A percentile compares a stretch with the other conserved stretches of the same genome.
Conservation (phyloP, 2,113 vertebrate genomes). For the Neofelis nebulosa region DNA sequence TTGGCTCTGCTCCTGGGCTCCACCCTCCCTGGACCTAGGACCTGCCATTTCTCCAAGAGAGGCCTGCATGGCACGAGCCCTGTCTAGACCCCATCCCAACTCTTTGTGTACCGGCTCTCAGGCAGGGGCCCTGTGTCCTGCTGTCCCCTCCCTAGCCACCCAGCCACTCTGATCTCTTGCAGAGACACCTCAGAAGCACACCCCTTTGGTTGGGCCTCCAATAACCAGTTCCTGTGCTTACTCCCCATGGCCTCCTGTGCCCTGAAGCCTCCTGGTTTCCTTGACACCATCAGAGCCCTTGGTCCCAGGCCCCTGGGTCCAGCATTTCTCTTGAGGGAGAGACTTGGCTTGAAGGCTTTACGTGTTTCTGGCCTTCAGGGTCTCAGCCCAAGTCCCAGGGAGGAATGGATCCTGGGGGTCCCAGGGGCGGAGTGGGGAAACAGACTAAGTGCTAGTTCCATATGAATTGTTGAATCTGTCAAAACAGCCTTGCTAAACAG, state of each 20-base stretch:
- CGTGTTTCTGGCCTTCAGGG: background rate
- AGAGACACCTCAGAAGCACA: background rate
- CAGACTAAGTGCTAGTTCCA: background rate
- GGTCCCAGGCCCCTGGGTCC: background rate
- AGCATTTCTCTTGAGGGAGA: background rate
- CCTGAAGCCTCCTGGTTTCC: background rate
- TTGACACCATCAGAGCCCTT: background rate
- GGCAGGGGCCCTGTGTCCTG: background rate
- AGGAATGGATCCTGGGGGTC: background rate
- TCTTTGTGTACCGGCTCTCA: background rate
- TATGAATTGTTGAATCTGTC: background rate
- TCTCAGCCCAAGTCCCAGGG: background rate
- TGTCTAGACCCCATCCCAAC: background rate
- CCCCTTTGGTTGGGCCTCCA: background rate
- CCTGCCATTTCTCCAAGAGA: background rate
- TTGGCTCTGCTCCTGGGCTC: background rate
- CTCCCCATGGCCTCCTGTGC: background rate
- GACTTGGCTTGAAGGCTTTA: background rate
- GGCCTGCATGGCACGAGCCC: accelerated
- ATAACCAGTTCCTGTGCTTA: background rate
- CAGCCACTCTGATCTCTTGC: background rate
- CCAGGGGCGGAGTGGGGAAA: background rate
- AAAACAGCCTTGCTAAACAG: background rate
- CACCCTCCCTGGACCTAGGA: background rate
- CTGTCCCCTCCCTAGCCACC: background rate